phyloP scores from a whole-genome alignment of 2,113 vertebrate genomes.

The Eclectus roratus region DNA sequence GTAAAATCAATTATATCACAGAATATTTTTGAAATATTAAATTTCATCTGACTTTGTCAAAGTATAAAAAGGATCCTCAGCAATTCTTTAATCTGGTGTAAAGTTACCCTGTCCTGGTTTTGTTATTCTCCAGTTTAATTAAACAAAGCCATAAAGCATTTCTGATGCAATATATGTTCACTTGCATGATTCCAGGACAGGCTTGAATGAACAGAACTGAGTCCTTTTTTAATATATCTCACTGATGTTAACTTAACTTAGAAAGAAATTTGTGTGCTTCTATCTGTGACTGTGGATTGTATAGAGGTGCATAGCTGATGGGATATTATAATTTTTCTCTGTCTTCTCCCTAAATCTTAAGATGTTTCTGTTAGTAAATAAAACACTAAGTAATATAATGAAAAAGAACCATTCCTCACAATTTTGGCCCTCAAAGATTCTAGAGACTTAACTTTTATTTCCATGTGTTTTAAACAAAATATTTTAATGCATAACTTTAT shows the following conservation, averaged over 20 bases:
- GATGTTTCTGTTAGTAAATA: neutral
- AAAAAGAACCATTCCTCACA: neutral
- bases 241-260: neutral
- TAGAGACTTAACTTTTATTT: neutral
- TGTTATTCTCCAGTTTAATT: neutral
- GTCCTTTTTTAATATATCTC: neutral
- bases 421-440: neutral
- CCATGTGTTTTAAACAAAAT: neutral
- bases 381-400: neutral
- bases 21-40: neutral
- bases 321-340: neutral
- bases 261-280: neutral
- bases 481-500: neutral
- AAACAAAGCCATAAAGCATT: neutral
- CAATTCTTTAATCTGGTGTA: neutral
- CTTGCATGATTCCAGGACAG: neutral
- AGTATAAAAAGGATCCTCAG: neutral
- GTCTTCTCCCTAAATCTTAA: neutral
- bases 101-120: neutral
- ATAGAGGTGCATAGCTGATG: neutral
- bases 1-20: neutral
- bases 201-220: neutral
- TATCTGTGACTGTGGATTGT: neutral
- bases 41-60: neutral
- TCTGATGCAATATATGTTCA: neutral